These are phyloP conservation scores for Dendrocincla fuliginosa DNA, from an alignment of 2,797 vertebrate genomes.

Conservation along the genomic window DNA sequence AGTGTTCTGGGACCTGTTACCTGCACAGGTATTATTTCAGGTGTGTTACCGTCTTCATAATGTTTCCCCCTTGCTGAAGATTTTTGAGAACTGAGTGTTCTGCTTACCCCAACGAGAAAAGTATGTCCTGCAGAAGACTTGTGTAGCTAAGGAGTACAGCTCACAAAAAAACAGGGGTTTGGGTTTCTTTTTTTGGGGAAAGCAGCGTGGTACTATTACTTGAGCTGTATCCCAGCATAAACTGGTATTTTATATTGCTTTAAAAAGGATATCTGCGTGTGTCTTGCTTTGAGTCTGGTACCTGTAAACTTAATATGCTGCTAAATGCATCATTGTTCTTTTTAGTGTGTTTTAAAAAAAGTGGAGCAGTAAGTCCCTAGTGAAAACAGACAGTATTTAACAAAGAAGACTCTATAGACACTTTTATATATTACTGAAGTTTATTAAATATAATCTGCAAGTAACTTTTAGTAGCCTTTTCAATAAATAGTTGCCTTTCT, in stretches of 20 bases:
- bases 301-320: accelerated
- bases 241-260: neutral
- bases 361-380: neutral
- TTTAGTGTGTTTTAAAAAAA: neutral
- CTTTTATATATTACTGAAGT: neutral
- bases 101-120: neutral
- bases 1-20: neutral
- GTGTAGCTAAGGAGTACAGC: neutral
- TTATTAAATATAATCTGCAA: slow-evolving; percentile 59
- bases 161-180: neutral
- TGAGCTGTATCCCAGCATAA: neutral
- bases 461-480: neutral
- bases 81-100: accelerated
- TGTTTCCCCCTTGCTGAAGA: neutral
- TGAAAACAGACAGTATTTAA: neutral
- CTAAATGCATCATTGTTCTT: neutral
- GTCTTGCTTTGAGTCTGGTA: neutral
- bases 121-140: neutral
- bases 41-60: neutral
- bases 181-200: neutral
- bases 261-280: neutral
- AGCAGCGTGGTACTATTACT: neutral
- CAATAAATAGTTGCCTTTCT: slow-evolving; percentile 69
- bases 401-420: neutral
- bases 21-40: neutral